Conservation (phyloP, 2,888 invertebrate species). For the Drosophila pseudotakahashii region DNA sequence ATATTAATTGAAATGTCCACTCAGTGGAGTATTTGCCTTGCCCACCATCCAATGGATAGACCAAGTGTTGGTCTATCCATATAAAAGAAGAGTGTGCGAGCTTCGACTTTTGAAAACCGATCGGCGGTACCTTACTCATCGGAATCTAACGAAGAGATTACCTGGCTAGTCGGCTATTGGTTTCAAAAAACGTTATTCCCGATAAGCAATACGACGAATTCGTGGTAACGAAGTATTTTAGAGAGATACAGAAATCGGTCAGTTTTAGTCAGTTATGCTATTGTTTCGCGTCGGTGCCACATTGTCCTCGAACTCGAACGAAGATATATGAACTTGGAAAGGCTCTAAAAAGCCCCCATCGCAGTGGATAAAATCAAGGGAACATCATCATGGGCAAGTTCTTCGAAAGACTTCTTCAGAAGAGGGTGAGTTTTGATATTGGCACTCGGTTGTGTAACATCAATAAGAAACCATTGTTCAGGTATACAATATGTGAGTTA, state of each 20-base stretch:
- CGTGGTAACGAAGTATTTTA: slow-evolving; percentile 46
- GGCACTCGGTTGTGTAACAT: slow-evolving; percentile 3
- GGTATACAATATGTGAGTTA: background rate
- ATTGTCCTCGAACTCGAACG: slow-evolving; percentile 28
- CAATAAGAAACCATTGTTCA: slow-evolving; percentile 6
- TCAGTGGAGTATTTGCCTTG: background rate
- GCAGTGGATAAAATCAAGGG: slow-evolving; percentile 11
- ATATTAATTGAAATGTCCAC: slow-evolving; percentile 5
- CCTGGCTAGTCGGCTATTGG: slow-evolving; percentile 38
- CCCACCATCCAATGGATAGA: background rate
- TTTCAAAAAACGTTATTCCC: slow-evolving; percentile 32
- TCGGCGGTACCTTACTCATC: slow-evolving; percentile 8
- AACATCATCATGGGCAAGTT: slow-evolving; percentile 50
- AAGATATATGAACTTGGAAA: slow-evolving; percentile 3
- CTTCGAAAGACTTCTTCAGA: slow-evolving; percentile 47
- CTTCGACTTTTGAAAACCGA: slow-evolving; percentile 6
- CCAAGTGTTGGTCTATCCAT: background rate
- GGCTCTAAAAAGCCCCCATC: background rate
- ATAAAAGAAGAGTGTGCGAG: slow-evolving; percentile 15
- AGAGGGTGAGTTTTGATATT: slow-evolving; percentile 66
- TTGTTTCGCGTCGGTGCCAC: slow-evolving; percentile 59
- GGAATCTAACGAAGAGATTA: slow-evolving; percentile 29
- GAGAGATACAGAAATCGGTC: slow-evolving; percentile 56
- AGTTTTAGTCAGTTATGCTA: slow-evolving; percentile 62
- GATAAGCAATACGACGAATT: slow-evolving; percentile 64